A percentile compares a stretch with the other conserved stretches of the same genome.
Conservation (phyloP, 1,140 invertebrate genomes). For the Solenopsis invicta region DNA sequence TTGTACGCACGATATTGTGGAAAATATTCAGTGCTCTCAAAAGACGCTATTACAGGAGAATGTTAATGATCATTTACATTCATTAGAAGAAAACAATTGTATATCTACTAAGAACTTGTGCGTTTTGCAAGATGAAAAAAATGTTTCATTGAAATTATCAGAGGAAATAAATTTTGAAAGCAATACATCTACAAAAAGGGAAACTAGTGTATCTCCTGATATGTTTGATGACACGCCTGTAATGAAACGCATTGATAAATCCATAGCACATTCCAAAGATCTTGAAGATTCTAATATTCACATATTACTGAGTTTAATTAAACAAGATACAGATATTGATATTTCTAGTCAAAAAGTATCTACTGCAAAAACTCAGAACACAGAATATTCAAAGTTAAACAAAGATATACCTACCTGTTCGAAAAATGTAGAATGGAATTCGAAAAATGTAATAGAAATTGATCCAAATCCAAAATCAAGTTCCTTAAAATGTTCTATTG, state of each 20-base stretch:
- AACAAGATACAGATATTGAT: constrained; percentile 48
- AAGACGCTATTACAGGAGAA: neutral
- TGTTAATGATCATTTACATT: neutral
- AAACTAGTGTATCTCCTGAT: constrained; percentile 64
- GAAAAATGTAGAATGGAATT: neutral
- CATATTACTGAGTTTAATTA: constrained; percentile 50
- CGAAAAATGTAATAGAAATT: constrained; percentile 17
- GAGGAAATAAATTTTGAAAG: constrained; percentile 23
- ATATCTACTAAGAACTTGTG: neutral
- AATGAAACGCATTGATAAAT: neutral
- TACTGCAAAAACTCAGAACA: neutral
- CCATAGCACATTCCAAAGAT: neutral
- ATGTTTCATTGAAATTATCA: neutral
- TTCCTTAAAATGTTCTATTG: neutral
- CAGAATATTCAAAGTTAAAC: neutral
- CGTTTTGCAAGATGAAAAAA: neutral
- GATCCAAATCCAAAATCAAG: constrained; percentile 12
- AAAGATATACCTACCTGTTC: neutral
- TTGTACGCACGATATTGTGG: neutral
- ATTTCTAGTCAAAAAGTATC: constrained; percentile 23
- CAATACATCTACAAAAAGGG: constrained; percentile 9
- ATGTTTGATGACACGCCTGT: constrained; percentile 68
- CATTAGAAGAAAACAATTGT: neutral
- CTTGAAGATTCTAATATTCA: constrained; percentile 61
- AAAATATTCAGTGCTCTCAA: neutral